Percentiles rank a stretch among this genome's conserved stretches.
phyloP scores from a whole-genome alignment of 2,113 vertebrate species.

The Capra hircus region DNA sequence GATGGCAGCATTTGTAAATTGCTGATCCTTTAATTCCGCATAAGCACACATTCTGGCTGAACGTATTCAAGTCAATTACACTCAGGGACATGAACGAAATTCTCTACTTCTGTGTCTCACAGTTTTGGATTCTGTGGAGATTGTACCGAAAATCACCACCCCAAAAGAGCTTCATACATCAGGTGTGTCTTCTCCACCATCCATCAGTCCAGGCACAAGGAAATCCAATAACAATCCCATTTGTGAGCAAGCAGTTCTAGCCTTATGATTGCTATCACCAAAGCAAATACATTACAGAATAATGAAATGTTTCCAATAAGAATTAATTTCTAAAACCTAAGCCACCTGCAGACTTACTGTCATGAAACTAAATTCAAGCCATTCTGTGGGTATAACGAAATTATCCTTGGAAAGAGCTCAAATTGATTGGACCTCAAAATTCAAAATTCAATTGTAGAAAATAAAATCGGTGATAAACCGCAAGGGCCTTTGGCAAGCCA shows the following conservation, averaged over 20 bases:
- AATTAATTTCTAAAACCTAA: slow-evolving; percentile 61
- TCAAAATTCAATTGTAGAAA: slow-evolving; percentile 63
- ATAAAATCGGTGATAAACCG: slow-evolving; percentile 46
- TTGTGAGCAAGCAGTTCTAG: not conserved
- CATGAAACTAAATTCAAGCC: slow-evolving; percentile 57
- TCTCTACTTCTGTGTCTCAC: slow-evolving; percentile 9
- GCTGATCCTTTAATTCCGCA: slow-evolving; percentile 63
- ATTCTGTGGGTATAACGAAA: slow-evolving; percentile 40
- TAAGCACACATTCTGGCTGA: slow-evolving; percentile 51
- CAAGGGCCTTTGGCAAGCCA: slow-evolving; percentile 35
- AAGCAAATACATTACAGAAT: slow-evolving; percentile 34
- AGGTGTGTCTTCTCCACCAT: not conserved
- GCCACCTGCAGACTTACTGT: slow-evolving; percentile 10
- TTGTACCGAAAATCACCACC: not conserved
- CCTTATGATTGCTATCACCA: not conserved
- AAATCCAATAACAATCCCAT: not conserved
- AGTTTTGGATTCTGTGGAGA: not conserved
- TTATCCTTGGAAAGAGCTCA: slow-evolving; percentile 52
- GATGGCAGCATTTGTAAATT: slow-evolving; percentile 66
- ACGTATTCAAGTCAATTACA: slow-evolving; percentile 53
- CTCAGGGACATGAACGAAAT: slow-evolving; percentile 27
- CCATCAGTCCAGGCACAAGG: not conserved
- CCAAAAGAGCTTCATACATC: not conserved
- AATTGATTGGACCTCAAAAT: slow-evolving; percentile 55
- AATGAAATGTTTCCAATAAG: slow-evolving; percentile 50